These are phyloP conservation scores for Menidia beryllina DNA, from an alignment of 2,113 vertebrate species.

Conservation along the genomic window DNA sequence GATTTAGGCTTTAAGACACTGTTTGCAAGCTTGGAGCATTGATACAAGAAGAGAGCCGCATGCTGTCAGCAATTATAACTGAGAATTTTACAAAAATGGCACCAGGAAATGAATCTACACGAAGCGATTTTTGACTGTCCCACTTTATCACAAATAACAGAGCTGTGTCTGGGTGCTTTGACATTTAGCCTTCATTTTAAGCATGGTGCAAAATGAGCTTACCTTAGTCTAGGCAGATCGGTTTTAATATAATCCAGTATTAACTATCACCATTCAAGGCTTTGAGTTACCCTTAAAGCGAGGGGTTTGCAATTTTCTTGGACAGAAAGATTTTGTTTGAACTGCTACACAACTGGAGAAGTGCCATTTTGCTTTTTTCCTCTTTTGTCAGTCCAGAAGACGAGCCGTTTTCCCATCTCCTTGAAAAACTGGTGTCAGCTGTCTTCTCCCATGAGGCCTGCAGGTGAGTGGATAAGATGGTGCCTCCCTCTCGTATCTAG, in stretches of 20 bases:
- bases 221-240: background rate
- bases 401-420: constrained; percentile 28
- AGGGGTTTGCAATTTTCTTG: constrained; percentile 10
- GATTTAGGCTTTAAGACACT: constrained; percentile 58
- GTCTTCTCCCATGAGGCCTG: constrained; percentile 59
- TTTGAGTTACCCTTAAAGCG: background rate
- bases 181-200: constrained; percentile 44
- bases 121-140: constrained; percentile 32
- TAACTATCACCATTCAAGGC: constrained; percentile 8
- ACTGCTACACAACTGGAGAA: constrained; percentile 31
- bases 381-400: constrained; percentile 41
- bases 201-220: constrained; percentile 27
- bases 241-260: constrained; percentile 1
- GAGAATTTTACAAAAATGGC: constrained; percentile 14
- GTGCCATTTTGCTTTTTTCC: constrained; percentile 39
- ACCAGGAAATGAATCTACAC: constrained; percentile 24
- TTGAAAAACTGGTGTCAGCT: constrained; percentile 62
- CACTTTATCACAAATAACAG: constrained; percentile 25
- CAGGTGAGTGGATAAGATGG: constrained; percentile 61
- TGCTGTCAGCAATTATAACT: constrained; percentile 29
- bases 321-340: constrained; percentile 16
- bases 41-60: constrained; percentile 4
- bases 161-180: constrained; percentile 24
- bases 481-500: constrained; percentile 58
- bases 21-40: constrained; percentile 31